Evolutionary conservation across 2,888 invertebrate species (phyloP).

Genomic region (Scaptomyza polygonia): DNA sequence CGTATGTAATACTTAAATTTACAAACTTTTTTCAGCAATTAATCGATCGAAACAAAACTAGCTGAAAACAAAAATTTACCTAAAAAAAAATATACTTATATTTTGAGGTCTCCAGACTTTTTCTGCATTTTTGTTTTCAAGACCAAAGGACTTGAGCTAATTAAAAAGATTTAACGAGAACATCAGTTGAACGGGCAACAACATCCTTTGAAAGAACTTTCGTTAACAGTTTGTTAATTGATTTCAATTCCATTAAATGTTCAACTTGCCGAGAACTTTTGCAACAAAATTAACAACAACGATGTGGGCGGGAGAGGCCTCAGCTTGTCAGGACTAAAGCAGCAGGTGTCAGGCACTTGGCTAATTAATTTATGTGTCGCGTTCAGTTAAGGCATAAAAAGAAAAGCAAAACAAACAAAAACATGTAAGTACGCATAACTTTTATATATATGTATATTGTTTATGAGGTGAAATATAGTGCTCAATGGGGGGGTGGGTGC

Average conservation of each 20-base stretch:
- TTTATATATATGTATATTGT: neutral
- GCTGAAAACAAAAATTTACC: no score
- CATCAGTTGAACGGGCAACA: neutral
- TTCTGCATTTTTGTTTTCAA: neutral
- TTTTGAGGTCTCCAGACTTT: no score
- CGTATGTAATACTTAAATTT: no score
- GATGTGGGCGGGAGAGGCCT: neutral
- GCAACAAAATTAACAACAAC: neutral
- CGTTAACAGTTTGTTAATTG: neutral
- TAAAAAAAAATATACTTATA: no score
- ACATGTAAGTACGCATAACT: neutral
- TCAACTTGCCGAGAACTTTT: neutral
- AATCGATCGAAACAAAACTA: no score
- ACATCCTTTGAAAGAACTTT: neutral
- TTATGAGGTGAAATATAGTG: no score
- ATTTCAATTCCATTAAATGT: slow-evolving; percentile 1
- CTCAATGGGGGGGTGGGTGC: neutral
- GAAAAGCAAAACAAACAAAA: neutral
- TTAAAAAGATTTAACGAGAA: neutral
- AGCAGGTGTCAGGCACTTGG: neutral
- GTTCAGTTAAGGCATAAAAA: neutral
- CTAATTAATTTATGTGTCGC: neutral
- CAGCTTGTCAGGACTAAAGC: neutral
- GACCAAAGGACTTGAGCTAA: neutral
- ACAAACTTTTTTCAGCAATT: no score